Evolutionary conservation across 2,888 invertebrate species (phyloP).

Genomic region (Peribatodes rhomboidaria): DNA sequence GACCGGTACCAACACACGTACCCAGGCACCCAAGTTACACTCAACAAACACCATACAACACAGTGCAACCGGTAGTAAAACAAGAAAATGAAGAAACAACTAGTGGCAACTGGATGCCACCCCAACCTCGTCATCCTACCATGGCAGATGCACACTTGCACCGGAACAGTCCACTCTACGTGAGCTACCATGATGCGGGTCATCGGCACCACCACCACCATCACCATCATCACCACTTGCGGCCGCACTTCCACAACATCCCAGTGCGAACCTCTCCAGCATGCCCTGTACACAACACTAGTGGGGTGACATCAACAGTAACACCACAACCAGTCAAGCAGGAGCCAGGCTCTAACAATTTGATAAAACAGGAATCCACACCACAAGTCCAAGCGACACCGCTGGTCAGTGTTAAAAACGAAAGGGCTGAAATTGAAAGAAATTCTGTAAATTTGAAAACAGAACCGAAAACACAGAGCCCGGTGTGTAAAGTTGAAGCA

Average conservation of each 20-base stretch:
- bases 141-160: slow-evolving; percentile 46
- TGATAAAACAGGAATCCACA: slow-evolving; percentile 65
- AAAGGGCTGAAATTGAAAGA: slow-evolving; percentile 9
- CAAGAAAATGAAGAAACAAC: slow-evolving; percentile 55
- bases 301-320: slow-evolving; percentile 25
- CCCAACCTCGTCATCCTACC: slow-evolving; percentile 38
- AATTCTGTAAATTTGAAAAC: slow-evolving; percentile 55
- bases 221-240: slow-evolving; percentile 49
- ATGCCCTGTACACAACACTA: slow-evolving; percentile 49
- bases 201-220: slow-evolving; percentile 55
- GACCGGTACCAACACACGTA: not conserved
- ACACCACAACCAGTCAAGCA: slow-evolving; percentile 61
- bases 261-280: slow-evolving; percentile 37
- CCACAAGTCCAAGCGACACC: slow-evolving; percentile 19
- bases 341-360: slow-evolving; percentile 60
- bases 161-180: slow-evolving; percentile 54
- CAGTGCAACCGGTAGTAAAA: slow-evolving; percentile 49
- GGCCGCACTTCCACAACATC: slow-evolving; percentile 34
- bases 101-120: slow-evolving; percentile 47
- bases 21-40: not conserved
- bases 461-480: slow-evolving; percentile 52
- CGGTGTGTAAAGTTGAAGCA: slow-evolving; percentile 42
- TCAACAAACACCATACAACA: slow-evolving; percentile 1
- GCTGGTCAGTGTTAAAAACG: slow-evolving; percentile 23
- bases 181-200: slow-evolving; percentile 56